A percentile compares a stretch with the other conserved stretches of the same genome.
Conservation (phyloP, 2,113 vertebrate species). For the Mystacornis crossleyi region DNA sequence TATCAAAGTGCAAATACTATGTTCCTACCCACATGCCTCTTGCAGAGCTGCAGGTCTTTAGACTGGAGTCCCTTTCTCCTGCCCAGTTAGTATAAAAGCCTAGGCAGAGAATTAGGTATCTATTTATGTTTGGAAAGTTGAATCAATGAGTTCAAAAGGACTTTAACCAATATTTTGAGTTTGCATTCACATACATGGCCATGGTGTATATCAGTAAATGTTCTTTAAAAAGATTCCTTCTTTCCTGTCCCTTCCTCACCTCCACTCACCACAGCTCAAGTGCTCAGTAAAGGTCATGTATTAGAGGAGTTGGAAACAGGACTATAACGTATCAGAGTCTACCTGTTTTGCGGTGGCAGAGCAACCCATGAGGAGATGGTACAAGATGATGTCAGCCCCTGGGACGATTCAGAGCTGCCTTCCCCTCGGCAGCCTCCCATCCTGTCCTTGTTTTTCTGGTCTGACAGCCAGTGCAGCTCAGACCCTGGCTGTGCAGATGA, state of each 20-base stretch:
- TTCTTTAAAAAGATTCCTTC: background rate
- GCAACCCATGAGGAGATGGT: background rate
- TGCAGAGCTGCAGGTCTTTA: background rate
- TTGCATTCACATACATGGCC: background rate
- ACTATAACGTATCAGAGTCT: background rate
- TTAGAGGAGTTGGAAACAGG: background rate
- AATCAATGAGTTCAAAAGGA: background rate
- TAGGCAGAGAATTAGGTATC: background rate
- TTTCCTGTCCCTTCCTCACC: background rate
- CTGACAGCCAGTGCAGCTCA: background rate
- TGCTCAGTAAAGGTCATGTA: background rate
- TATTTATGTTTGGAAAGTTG: background rate
- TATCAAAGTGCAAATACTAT: constrained; percentile 4
- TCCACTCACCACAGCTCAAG: background rate
- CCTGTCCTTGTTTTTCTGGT: background rate
- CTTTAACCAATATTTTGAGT: background rate
- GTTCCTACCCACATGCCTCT: background rate
- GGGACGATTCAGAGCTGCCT: background rate
- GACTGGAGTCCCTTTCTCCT: background rate
- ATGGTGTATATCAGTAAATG: background rate
- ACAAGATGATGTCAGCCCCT: accelerated
- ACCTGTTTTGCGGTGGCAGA: background rate
- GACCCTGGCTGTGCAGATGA: background rate
- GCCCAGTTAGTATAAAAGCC: background rate
- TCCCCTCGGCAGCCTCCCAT: background rate